Conservation (phyloP, 2,797 vertebrate species). For the Acipenser oxyrinchus region DNA sequence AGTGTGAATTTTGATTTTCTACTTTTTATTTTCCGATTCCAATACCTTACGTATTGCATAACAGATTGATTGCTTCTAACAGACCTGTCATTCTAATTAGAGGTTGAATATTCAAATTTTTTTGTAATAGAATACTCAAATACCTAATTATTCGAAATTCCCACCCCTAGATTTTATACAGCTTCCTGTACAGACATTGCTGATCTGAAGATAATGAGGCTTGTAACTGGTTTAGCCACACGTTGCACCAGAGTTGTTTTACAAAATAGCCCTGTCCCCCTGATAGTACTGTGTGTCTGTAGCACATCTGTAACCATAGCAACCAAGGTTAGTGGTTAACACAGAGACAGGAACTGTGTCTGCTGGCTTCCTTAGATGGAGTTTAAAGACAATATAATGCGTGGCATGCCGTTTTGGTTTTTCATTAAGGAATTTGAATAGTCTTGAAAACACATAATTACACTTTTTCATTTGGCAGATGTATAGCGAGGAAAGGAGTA, state of each 20-base stretch:
- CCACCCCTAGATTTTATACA: not conserved
- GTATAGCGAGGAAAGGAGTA: no score
- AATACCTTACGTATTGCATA: no score
- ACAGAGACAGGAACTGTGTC: slow-evolving; percentile 14
- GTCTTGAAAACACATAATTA: not conserved
- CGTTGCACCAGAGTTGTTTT: not conserved
- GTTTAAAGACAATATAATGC: slow-evolving; percentile 3
- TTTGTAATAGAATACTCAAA: no score
- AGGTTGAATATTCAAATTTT: no score
- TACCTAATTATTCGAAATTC: no score
- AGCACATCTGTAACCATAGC: slow-evolving; percentile 7
- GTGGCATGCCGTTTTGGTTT: not conserved
- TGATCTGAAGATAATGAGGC: slow-evolving; percentile 9
- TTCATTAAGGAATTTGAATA: not conserved
- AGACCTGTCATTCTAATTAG: no score
- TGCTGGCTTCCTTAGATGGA: slow-evolving; percentile 8
- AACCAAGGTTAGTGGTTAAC: slow-evolving; percentile 15
- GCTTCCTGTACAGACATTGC: slow-evolving; percentile 13
- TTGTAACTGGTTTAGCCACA: not conserved
- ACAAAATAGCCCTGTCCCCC: slow-evolving; percentile 5
- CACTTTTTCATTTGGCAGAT: no score
- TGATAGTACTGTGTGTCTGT: slow-evolving; percentile 11
- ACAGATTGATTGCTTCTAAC: no score
- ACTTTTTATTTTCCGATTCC: no score
- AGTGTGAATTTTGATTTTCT: no score